Percentiles rank a stretch among this genome's conserved stretches.
These are phyloP conservation scores for Microtus oregoni DNA, from an alignment of 2,113 vertebrate genomes.

Conservation along the genomic window DNA sequence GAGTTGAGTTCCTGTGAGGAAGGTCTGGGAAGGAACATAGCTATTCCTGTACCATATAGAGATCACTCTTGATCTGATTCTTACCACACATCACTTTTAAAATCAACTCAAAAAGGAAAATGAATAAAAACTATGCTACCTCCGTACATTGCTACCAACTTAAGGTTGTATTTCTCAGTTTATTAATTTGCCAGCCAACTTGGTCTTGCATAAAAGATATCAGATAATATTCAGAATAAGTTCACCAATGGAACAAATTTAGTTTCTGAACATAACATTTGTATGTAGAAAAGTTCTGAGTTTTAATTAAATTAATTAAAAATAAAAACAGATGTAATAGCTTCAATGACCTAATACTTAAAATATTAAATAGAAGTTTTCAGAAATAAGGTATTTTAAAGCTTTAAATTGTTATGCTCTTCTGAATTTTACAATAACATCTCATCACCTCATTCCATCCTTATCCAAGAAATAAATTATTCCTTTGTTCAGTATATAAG, in stretches of 20 bases:
- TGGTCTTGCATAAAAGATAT: background rate
- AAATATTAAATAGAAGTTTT: background rate
- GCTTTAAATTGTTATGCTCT: background rate
- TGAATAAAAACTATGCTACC: background rate
- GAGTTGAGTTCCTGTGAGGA: background rate
- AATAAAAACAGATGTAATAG: background rate
- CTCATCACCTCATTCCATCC: background rate
- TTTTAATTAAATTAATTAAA: constrained; percentile 23
- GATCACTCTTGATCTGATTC: background rate
- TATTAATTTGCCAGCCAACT: background rate
- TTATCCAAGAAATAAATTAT: background rate
- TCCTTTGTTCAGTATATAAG: background rate
- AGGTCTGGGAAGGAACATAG: background rate
- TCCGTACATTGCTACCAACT: background rate
- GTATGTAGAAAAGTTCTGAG: background rate
- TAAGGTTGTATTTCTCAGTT: background rate
- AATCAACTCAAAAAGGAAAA: background rate
- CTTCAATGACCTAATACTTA: background rate
- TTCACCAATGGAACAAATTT: background rate
- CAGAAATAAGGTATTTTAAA: background rate
- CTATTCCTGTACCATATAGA: rapidly evolving
- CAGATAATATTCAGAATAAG: background rate
- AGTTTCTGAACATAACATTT: background rate
- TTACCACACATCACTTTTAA: background rate
- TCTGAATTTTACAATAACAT: background rate